Conservation (phyloP, 2,113 vertebrate genomes). For the Zosterops japonicus region DNA sequence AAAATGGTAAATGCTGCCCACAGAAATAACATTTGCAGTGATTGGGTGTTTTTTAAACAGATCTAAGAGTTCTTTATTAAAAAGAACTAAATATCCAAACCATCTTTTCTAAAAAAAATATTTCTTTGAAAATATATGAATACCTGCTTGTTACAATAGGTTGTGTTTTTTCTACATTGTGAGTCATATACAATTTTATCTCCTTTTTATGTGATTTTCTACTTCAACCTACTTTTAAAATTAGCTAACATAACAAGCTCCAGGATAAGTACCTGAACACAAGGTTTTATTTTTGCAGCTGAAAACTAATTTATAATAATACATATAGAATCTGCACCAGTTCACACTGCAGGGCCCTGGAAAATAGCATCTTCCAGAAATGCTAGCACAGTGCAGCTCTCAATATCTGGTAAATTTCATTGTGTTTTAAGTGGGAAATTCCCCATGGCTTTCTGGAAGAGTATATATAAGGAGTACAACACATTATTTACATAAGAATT, state of each 20-base stretch:
- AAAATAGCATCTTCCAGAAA: conserved; percentile 48
- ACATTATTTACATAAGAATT: conserved; percentile 67
- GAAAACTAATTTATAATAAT: not conserved
- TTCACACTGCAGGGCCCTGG: not conserved
- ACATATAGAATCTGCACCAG: not conserved
- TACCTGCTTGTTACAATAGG: not conserved
- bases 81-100: not conserved
- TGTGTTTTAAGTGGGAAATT: conserved; percentile 57
- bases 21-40: not conserved
- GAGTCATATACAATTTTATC: not conserved
- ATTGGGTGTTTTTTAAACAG: not conserved
- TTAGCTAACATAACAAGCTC: not conserved
- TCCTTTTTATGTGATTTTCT: not conserved
- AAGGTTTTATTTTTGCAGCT: not conserved
- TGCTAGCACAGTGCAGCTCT: not conserved
- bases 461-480: conserved; percentile 40
- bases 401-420: not conserved
- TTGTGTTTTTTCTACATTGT: not conserved
- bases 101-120: not conserved
- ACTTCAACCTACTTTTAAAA: not conserved
- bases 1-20: not conserved
- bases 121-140: not conserved
- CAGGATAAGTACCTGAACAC: not conserved
- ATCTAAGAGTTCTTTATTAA: not conserved
- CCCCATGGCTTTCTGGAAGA: not conserved